Base-by-base conservation (phyloP, 2,113 vertebrate species). In the Myxocyprinus asiaticus region DNA sequence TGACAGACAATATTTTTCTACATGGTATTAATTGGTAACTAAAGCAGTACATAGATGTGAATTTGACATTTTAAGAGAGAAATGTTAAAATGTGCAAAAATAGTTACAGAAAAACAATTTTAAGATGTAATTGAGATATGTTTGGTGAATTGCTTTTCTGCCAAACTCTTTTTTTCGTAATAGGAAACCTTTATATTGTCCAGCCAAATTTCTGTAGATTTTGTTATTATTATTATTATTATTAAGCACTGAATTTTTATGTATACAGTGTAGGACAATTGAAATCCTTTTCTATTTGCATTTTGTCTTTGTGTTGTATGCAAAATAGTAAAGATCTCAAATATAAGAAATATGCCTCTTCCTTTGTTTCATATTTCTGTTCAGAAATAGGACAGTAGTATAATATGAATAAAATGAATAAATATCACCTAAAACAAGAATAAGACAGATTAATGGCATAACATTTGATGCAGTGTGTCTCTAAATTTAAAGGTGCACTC, bases 1-100 rank as follows among this genome's bases (percentile, higher is more conserved):
- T n/a, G n/a, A n/a, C n/a, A n/a, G n/a, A n/a, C n/a, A 6, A 12
- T 74, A 48, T 62, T 74, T 72, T 74, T 74, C 44, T 33, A 33
- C 22, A 33, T 33, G 22, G 22, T 33, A 33, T 33, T 33, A 33
- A 33, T 33, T 33, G 22, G 22, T 33, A 33, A 33, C 22, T 33
- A 33, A 33, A 33, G 22, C 22, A 33, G 22, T 33, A 33, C 22
- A 33, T 33, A 33, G 22, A 33, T 33, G 22, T 33, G 1, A 33
- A 33, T 33, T 33, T 33, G 22, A 33, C 22, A 33, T 33, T 33
- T 33, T 33, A 33, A 33, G 22, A 33, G 22, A 33, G 22, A 33
- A 33, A 33, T 33, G 22, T 33, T 33, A 33, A 33, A 33, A 33
- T 33, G 22, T 33, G 22, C 22, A 33, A 33, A 33, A 33, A 33